phyloP scores from a whole-genome alignment of 2,113 vertebrate species.

The Plectropomus leopardus region DNA sequence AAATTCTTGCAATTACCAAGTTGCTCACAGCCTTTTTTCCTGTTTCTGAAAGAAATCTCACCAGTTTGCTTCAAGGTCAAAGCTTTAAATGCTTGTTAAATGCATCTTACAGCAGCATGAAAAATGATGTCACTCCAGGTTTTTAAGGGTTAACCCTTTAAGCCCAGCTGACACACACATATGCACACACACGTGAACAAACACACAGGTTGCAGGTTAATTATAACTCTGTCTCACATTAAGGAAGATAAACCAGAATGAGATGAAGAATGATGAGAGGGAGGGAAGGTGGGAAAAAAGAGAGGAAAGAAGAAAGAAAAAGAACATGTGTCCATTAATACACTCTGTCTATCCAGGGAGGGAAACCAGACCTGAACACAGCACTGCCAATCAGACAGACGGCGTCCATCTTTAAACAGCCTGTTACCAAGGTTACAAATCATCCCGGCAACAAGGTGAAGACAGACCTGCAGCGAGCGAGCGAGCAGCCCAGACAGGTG shows the following conservation, averaged over 20 bases:
- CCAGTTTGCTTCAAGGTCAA: too few relatives aligned
- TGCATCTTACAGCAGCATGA: too few relatives aligned
- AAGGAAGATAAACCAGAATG: conserved; percentile 1
- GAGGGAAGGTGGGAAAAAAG: neutral
- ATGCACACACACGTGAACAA: neutral
- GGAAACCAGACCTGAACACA: conserved; percentile 92
- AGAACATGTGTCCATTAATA: conserved; percentile 8
- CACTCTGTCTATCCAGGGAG: conserved; percentile 66
- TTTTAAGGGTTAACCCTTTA: conserved; percentile 27
- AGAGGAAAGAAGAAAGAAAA: neutral
- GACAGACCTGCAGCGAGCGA: conserved; percentile 88
- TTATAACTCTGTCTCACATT: neutral
- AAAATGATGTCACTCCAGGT: too few relatives aligned
- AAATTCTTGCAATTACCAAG: too few relatives aligned
- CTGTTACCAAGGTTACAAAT: conserved; percentile 93
- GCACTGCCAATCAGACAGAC: conserved; percentile 93
- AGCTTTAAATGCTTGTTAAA: too few relatives aligned
- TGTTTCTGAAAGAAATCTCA: too few relatives aligned
- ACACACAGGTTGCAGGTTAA: neutral
- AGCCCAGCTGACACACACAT: neutral
- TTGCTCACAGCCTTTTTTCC: too few relatives aligned
- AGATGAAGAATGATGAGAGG: neutral
- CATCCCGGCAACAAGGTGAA: conserved; percentile 93
- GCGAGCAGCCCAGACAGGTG: conserved; percentile 90
- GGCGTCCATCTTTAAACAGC: conserved; percentile 94